Percentiles rank a stretch among this genome's conserved stretches.
phyloP scores from a whole-genome alignment of 2,797 vertebrate species.

The Monodelphis domestica region DNA sequence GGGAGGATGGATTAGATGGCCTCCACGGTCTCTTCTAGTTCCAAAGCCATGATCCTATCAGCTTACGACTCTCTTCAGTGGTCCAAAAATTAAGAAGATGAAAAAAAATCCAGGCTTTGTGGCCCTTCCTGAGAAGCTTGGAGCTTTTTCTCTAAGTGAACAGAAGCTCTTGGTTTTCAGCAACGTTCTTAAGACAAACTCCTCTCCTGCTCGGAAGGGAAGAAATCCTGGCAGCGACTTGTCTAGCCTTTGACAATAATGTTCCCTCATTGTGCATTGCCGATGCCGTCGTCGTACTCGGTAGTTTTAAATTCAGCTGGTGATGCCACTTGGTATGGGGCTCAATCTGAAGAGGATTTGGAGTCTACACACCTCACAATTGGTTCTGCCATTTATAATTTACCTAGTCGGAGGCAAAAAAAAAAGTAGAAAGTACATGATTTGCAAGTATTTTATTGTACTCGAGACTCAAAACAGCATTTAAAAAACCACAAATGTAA shows the following conservation, averaged over 20 bases:
- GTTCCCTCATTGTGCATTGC: not conserved
- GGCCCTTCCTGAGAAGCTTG: not conserved
- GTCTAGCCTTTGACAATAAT: not conserved
- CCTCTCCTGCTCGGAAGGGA: not conserved
- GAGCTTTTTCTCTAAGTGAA: not conserved
- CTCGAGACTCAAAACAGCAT: slow-evolving; percentile 65
- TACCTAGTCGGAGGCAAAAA: slow-evolving; percentile 44
- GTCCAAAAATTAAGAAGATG: not conserved
- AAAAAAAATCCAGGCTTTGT: not conserved
- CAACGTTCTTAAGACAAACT: not conserved
- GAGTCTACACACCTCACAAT: slow-evolving; percentile 46
- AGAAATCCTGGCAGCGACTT: too few species aligned
- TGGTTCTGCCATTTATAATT: slow-evolving; percentile 56
- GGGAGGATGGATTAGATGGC: not conserved
- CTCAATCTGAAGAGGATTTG: slow-evolving; percentile 14
- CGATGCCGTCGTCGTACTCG: not conserved
- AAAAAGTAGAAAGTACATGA: not conserved
- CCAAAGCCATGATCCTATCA: not conserved
- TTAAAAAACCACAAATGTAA: slow-evolving; percentile 59
- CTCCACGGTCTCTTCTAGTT: not conserved
- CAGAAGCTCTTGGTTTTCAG: not conserved
- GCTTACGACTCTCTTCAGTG: not conserved
- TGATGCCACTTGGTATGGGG: not conserved
- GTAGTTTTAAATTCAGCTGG: not conserved
- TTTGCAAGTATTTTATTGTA: slow-evolving; percentile 66